Conservation (phyloP, 1,140 invertebrate genomes). For the Megalonaias nervosa region DNA sequence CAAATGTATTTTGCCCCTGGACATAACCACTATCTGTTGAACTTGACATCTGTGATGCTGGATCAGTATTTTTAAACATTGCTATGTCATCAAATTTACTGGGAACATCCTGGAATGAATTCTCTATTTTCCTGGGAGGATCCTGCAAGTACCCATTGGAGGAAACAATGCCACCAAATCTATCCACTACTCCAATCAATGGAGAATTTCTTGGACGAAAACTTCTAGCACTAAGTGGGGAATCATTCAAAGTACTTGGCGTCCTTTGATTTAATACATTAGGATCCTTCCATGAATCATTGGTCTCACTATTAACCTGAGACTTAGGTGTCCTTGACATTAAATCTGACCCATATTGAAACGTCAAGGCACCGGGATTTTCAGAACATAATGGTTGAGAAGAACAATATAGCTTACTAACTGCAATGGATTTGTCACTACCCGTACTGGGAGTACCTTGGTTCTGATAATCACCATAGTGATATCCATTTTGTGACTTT, state of each 20-base stretch:
- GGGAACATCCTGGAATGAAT: constrained; percentile 37
- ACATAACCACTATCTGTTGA: constrained; percentile 68
- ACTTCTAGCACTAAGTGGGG: too few relatives aligned
- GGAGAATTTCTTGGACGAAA: constrained; percentile 31
- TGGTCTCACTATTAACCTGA: too few relatives aligned
- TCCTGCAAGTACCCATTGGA: constrained; percentile 20
- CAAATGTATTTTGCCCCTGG: constrained; percentile 58
- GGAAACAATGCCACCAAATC: constrained; percentile 19
- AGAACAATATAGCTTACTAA: too few relatives aligned
- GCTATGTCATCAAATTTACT: constrained; percentile 59
- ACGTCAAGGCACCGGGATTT: too few relatives aligned
- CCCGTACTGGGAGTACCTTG: too few relatives aligned
- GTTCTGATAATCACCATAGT: constrained; percentile 17
- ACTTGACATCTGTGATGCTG: constrained; percentile 66
- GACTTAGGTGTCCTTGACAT: too few relatives aligned
- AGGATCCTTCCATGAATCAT: too few relatives aligned
- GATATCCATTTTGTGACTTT: constrained; percentile 20
- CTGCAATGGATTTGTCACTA: too few relatives aligned
- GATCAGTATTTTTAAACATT: constrained; percentile 60
- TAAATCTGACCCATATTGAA: too few relatives aligned
- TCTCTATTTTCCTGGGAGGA: constrained; percentile 25
- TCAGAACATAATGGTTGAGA: too few relatives aligned
- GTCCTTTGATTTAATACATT: too few relatives aligned
- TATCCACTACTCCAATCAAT: constrained; percentile 11
- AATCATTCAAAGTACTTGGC: too few relatives aligned